phyloP scores from a whole-genome alignment of 2,113 vertebrate genomes.

The Thymallus thymallus region DNA sequence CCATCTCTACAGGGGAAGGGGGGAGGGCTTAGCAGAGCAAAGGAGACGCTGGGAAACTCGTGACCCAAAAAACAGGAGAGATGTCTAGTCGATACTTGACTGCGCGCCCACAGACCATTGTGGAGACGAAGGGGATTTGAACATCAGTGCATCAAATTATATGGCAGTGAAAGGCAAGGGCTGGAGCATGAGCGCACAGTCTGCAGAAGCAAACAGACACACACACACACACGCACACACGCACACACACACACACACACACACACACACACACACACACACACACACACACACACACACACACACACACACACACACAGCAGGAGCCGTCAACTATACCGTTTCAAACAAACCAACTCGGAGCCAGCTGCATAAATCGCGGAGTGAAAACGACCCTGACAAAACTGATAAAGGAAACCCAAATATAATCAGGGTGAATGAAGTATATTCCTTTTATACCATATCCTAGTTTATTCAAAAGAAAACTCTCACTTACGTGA shows the following conservation, averaged over 20 bases:
- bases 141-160: constrained; percentile 41
- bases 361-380: constrained; percentile 1
- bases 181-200: neutral
- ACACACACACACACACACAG: constrained; percentile 16
- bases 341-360: constrained; percentile 32
- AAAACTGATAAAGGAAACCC: neutral
- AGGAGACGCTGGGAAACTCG: constrained; percentile 54
- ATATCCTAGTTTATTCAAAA: neutral
- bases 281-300: too few relatives aligned
- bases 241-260: constrained; percentile 26
- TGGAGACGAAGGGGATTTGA: constrained; percentile 41
- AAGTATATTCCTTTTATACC: too few relatives aligned
- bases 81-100: constrained; percentile 58
- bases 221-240: constrained; percentile 18
- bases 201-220: neutral
- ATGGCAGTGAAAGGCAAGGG: constrained; percentile 23
- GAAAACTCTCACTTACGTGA: neutral
- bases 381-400: neutral
- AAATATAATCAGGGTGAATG: neutral
- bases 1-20: neutral
- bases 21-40: constrained; percentile 26
- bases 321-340: constrained; percentile 31
- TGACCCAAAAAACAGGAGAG: constrained; percentile 66
- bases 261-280: neutral
- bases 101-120: constrained; percentile 34